Evolutionary conservation across 2,888 invertebrate genomes (phyloP).

Genomic region (Desoria tigrina): DNA sequence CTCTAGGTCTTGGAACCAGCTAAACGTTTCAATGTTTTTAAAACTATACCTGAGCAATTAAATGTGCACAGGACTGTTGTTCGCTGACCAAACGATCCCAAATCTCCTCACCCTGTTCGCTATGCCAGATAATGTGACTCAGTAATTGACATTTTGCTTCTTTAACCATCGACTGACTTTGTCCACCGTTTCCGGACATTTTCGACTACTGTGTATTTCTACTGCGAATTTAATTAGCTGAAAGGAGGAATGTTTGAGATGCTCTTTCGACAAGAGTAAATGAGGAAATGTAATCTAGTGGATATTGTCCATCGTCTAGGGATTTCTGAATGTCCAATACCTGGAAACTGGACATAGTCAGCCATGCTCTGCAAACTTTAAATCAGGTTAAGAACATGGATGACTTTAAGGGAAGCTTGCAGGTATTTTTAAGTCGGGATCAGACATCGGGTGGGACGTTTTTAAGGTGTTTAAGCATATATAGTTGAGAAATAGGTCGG

Average conservation of each 20-base stretch:
- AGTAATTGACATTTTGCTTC: not conserved
- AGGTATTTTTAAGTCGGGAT: not conserved
- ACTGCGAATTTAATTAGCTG: too few relatives aligned
- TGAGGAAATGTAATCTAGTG: too few relatives aligned
- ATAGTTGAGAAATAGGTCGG: not conserved
- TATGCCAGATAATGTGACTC: not conserved
- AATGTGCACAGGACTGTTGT: constrained; percentile 1
- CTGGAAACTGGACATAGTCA: not conserved
- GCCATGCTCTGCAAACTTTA: constrained; percentile 5
- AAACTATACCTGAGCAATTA: constrained; percentile 25
- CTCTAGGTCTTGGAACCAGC: not conserved
- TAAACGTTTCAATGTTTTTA: too few relatives aligned
- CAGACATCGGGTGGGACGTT: not conserved
- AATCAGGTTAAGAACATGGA: not conserved
- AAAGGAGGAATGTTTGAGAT: too few relatives aligned
- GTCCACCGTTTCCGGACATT: too few relatives aligned
- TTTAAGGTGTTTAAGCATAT: not conserved
- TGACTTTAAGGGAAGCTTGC: constrained; percentile 6
- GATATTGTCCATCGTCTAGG: too few relatives aligned
- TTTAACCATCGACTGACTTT: not conserved
- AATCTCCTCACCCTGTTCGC: constrained; percentile 11
- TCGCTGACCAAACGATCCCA: constrained; percentile 19
- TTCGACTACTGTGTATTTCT: too few relatives aligned
- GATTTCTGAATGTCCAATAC: too few relatives aligned
- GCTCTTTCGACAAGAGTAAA: too few relatives aligned